A percentile compares a stretch with the other conserved stretches of the same genome.
These are phyloP conservation scores for Scaptomyza cyrtandrae DNA, from an alignment of 2,888 invertebrate species.

Conservation along the genomic window DNA sequence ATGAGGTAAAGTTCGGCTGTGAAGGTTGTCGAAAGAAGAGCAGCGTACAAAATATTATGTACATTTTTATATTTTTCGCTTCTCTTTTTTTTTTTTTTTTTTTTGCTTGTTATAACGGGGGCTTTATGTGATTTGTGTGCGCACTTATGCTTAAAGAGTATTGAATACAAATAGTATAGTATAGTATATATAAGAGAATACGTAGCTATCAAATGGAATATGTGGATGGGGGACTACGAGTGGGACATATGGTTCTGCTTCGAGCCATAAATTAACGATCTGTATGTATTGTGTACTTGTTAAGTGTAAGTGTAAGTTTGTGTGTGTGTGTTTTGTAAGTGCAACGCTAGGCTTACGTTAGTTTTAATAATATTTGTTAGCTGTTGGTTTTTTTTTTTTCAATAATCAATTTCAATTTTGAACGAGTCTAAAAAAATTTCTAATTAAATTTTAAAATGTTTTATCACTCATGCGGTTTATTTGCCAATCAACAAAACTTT, in stretches of 20 bases:
- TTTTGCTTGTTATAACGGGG: not conserved
- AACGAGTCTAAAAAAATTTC: slow-evolving; percentile 51
- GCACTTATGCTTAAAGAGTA: slow-evolving; percentile 58
- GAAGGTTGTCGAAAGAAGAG: slow-evolving; percentile 61
- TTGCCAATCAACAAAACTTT: slow-evolving; percentile 60
- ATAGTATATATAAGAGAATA: slow-evolving; percentile 31
- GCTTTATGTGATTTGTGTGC: slow-evolving; percentile 39
- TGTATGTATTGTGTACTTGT: slow-evolving; percentile 7
- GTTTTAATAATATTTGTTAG: slow-evolving; percentile 23
- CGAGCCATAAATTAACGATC: slow-evolving; percentile 15
- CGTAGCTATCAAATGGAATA: slow-evolving; percentile 27
- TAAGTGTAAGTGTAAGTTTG: slow-evolving; percentile 1
- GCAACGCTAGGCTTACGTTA: slow-evolving; percentile 58
- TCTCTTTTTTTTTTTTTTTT: too few species aligned
- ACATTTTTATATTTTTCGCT: slow-evolving; percentile 27
- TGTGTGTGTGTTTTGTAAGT: slow-evolving; percentile 27
- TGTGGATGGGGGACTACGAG: slow-evolving; percentile 11
- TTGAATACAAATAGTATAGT: slow-evolving; percentile 35
- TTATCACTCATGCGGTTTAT: slow-evolving; percentile 53
- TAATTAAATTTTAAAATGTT: slow-evolving; percentile 32
- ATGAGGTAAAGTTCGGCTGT: slow-evolving; percentile 80
- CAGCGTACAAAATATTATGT: slow-evolving; percentile 69
- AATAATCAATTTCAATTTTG: slow-evolving; percentile 58
- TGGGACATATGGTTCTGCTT: slow-evolving; percentile 3
- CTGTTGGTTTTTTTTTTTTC: slow-evolving; percentile 6